A percentile compares a stretch with the other conserved stretches of the same genome.
These are phyloP conservation scores for Steatocranus sp. DNA, from an alignment of 2,797 vertebrate genomes.

Conservation along the genomic window DNA sequence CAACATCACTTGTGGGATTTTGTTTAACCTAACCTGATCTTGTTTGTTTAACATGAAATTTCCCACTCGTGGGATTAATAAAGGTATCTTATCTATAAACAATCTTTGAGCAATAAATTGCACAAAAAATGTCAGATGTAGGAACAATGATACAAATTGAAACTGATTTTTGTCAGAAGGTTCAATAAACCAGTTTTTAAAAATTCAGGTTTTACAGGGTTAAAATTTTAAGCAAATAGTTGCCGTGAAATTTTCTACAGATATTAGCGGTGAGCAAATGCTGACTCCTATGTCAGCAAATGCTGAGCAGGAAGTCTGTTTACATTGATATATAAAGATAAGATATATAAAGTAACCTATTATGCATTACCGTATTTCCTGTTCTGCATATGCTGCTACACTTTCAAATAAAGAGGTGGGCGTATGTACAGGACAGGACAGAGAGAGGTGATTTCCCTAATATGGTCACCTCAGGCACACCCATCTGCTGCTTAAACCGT, in stretches of 20 bases:
- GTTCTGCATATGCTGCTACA: not conserved
- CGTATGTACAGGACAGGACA: not conserved
- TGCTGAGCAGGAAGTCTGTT: not conserved
- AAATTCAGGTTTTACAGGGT: no score
- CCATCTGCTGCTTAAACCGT: not conserved
- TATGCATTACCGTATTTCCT: not conserved
- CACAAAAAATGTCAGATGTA: no score
- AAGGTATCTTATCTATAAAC: not conserved
- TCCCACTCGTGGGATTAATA: no score
- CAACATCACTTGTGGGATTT: not conserved
- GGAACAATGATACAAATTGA: no score
- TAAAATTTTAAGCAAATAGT: not conserved
- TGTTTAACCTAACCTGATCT: not conserved
- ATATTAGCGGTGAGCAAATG: not conserved
- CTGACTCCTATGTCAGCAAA: not conserved
- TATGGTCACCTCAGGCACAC: not conserved
- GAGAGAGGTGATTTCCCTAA: not conserved
- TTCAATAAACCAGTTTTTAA: no score
- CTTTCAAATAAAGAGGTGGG: not conserved
- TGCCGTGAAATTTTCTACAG: not conserved
- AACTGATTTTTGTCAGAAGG: no score
- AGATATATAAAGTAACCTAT: not conserved
- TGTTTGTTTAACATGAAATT: not conserved
- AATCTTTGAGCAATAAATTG: not conserved
- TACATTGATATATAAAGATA: no score